Conservation (phyloP, 1,140 invertebrate species). For the Aporrectodea caliginosa region DNA sequence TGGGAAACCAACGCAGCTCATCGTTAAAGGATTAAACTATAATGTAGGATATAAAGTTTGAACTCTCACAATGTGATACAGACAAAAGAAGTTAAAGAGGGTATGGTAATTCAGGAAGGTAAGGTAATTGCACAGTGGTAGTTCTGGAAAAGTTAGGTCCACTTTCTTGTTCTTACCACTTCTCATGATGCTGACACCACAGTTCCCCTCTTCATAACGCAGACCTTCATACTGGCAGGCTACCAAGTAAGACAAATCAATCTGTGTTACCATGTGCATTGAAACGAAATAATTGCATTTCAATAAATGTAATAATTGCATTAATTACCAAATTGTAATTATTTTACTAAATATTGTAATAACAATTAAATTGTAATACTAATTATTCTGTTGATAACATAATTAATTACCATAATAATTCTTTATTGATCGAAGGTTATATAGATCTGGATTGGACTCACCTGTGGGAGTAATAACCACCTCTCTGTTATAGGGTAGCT, state of each 20-base stretch:
- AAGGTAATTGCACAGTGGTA: too few relatives aligned
- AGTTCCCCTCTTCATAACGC: constrained; percentile 91
- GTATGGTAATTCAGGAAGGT: too few relatives aligned
- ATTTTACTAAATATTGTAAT: not conserved
- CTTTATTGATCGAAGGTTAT: not conserved
- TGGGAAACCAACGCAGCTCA: too few relatives aligned
- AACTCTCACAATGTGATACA: too few relatives aligned
- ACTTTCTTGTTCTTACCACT: constrained; percentile 65
- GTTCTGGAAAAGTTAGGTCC: too few relatives aligned
- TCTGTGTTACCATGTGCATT: too few relatives aligned
- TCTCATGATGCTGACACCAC: constrained; percentile 94
- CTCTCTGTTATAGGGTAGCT: constrained; percentile 85
- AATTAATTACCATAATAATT: not conserved
- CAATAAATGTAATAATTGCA: not conserved
- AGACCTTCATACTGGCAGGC: constrained; percentile 80
- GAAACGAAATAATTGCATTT: too few relatives aligned
- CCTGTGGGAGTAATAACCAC: constrained; percentile 89
- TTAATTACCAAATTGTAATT: not conserved
- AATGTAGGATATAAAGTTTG: too few relatives aligned
- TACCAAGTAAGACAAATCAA: too few relatives aligned
- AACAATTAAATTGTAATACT: not conserved
- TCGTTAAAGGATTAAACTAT: too few relatives aligned
- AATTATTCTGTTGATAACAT: not conserved
- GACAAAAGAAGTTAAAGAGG: too few relatives aligned
- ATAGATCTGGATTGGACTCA: constrained; percentile 26